Evolutionary conservation across 2,113 vertebrate genomes (phyloP).

Genomic region (Paratilapia polleni): DNA sequence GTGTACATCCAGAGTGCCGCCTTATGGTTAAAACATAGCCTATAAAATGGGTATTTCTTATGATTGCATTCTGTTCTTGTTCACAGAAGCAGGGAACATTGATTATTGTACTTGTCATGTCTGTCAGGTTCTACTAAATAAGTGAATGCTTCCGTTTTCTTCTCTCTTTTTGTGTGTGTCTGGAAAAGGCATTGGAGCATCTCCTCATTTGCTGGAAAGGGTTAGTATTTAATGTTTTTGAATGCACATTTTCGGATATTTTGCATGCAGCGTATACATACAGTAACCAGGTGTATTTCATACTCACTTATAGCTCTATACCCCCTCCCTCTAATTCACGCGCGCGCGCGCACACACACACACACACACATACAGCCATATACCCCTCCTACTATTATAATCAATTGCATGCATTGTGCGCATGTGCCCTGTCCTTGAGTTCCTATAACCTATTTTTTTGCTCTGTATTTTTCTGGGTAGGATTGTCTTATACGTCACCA

Average conservation of each 20-base stretch:
- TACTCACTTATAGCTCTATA: constrained; percentile 60
- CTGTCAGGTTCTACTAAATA: constrained; percentile 52
- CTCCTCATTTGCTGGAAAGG: background rate
- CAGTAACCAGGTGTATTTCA: constrained; percentile 42
- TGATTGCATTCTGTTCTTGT: constrained; percentile 48
- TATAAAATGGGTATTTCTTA: constrained; percentile 13
- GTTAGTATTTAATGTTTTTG: background rate
- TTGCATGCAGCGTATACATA: constrained; percentile 29
- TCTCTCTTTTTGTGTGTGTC: constrained; percentile 8
- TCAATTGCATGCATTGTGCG: constrained; percentile 62
- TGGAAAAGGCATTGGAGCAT: background rate
- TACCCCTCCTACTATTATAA: constrained; percentile 42
- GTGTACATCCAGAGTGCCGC: background rate
- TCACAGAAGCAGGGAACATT: constrained; percentile 42
- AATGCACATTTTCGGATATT: background rate
- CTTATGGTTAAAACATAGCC: constrained; percentile 11
- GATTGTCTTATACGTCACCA: constrained; percentile 78
- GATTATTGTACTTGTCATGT: constrained; percentile 43
- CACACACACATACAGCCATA: constrained; percentile 4
- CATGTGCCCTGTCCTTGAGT: constrained; percentile 74
- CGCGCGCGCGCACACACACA: constrained; percentile 5
- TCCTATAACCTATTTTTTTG: constrained; percentile 70
- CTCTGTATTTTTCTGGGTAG: constrained; percentile 64
- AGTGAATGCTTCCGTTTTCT: constrained; percentile 15
- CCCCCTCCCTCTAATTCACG: background rate